A percentile compares a stretch with the other conserved stretches of the same genome.
Evolutionary conservation across 2,888 invertebrate species (phyloP).

Genomic region (Eurois occulta): DNA sequence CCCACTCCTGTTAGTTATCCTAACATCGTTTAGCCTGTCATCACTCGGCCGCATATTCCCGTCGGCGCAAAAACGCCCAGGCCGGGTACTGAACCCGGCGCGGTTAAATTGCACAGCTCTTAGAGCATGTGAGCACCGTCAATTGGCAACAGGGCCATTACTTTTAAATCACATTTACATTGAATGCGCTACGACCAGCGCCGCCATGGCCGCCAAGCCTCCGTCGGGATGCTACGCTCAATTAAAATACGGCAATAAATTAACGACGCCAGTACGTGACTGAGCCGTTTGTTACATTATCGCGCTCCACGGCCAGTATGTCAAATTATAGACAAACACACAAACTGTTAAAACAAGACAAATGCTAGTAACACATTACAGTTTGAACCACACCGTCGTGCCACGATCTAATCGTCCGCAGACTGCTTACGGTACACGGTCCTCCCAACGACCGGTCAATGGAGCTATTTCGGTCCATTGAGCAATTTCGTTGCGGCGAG

Average conservation of each 20-base stretch:
- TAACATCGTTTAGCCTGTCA: constrained; percentile 59
- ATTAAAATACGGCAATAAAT: constrained; percentile 88
- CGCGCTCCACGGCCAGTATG: constrained; percentile 22
- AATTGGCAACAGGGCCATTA: constrained; percentile 83
- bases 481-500: constrained; percentile 25
- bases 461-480: constrained; percentile 37
- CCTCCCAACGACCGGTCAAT: constrained; percentile 3
- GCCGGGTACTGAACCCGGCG: constrained; percentile 65
- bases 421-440: not conserved
- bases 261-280: constrained; percentile 74
- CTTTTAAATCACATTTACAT: constrained; percentile 86
- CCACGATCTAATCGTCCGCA: no score
- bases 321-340: constrained; percentile 2
- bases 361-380: not conserved
- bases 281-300: constrained; percentile 55
- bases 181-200: constrained; percentile 81
- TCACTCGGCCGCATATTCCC: constrained; percentile 59
- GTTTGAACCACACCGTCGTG: not conserved
- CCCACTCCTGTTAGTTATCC: constrained; percentile 60
- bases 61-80: constrained; percentile 61
- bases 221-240: constrained; percentile 79
- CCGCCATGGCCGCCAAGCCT: constrained; percentile 32
- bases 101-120: constrained; percentile 64
- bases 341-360: no score
- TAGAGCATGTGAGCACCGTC: constrained; percentile 66